These are phyloP conservation scores for Phragmatobia fuliginosa DNA, from an alignment of 2,888 invertebrate genomes.

Conservation along the genomic window DNA sequence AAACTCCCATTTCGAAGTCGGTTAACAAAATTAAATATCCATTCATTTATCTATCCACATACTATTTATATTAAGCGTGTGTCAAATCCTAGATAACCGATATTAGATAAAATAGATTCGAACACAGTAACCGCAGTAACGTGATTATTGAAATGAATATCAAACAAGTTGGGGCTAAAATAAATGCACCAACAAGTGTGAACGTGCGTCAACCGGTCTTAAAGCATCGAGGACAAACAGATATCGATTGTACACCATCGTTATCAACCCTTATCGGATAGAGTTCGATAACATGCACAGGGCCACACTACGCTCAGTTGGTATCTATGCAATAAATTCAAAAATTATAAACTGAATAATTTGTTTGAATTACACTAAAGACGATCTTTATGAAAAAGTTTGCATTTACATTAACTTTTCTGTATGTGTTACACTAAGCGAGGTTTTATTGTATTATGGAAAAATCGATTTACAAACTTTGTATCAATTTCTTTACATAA, in stretches of 20 bases:
- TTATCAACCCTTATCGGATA: constrained; percentile 52
- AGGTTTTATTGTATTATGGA: background rate
- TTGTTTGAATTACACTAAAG: background rate
- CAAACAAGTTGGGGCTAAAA: background rate
- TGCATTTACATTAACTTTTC: background rate
- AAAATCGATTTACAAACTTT: background rate
- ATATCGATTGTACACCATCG: constrained; percentile 66
- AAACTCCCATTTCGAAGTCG: background rate
- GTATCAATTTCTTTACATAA: background rate
- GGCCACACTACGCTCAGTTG: constrained; percentile 25
- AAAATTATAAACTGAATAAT: background rate
- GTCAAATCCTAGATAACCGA: background rate
- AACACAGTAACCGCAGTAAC: background rate
- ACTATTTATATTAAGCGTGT: background rate
- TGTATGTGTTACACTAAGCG: background rate
- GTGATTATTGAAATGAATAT: background rate
- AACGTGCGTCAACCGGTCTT: constrained; percentile 24
- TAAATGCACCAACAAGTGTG: constrained; percentile 31
- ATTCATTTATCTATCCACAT: background rate
- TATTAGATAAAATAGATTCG: background rate
- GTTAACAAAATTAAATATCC: background rate
- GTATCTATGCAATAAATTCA: constrained; percentile 4
- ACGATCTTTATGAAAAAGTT: background rate
- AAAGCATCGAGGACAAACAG: constrained; percentile 43
- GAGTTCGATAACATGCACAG: constrained; percentile 53